Percentiles rank a stretch among this genome's conserved stretches.
Evolutionary conservation across 2,113 vertebrate species (phyloP).

Genomic region (Corythaeola cristata): DNA sequence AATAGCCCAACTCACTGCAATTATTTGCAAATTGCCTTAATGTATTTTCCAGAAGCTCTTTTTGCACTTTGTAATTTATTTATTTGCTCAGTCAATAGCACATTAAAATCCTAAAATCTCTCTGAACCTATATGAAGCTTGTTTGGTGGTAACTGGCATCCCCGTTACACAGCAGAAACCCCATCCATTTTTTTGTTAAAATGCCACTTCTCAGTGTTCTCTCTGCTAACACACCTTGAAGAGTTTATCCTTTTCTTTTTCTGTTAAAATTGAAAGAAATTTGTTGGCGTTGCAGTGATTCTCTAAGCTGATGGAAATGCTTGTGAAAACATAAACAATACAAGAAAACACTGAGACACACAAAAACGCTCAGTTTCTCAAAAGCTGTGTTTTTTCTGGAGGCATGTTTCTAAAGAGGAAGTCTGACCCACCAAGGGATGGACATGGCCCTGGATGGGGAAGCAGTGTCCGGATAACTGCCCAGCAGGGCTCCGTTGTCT

Average conservation of each 20-base stretch:
- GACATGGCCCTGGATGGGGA: accelerated
- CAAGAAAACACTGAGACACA: not conserved
- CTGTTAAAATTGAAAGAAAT: not conserved
- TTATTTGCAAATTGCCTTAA: slow-evolving; percentile 74
- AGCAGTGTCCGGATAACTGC: accelerated
- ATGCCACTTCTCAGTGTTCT: not conserved
- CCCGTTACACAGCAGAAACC: not conserved
- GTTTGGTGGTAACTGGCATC: not conserved
- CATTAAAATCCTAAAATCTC: not conserved
- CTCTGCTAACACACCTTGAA: not conserved
- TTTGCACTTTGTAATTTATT: slow-evolving; percentile 65
- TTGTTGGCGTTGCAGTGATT: not conserved
- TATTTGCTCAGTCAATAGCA: slow-evolving; percentile 45
- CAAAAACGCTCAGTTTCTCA: not conserved
- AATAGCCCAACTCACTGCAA: slow-evolving; percentile 43
- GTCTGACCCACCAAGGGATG: not conserved
- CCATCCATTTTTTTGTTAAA: not conserved
- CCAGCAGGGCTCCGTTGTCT: accelerated
- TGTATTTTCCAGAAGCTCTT: slow-evolving; percentile 61
- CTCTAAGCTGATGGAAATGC: not conserved
- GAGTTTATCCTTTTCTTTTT: not conserved
- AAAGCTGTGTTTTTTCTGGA: not conserved
- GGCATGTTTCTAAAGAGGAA: not conserved
- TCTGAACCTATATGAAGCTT: not conserved
- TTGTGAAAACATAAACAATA: not conserved